Percentiles rank a stretch among this genome's conserved stretches.
Conservation (phyloP, 1,140 invertebrate species). For the Drosophila sp. region DNA sequence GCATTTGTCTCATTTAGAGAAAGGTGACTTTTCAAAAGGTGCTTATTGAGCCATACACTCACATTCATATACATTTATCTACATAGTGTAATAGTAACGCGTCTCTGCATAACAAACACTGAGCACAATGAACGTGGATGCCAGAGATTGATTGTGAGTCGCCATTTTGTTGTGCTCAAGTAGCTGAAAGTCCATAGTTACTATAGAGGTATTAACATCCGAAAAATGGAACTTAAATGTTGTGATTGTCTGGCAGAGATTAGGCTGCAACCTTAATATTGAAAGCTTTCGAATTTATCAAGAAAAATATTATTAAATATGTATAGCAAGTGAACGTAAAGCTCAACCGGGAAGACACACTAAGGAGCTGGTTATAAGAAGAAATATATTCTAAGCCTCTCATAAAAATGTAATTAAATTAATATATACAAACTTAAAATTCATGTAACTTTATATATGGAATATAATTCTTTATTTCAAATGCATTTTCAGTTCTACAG, state of each 20-base stretch:
- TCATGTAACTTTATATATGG: background rate
- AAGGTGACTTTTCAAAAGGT: conserved; percentile 67
- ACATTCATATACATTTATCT: conserved; percentile 23
- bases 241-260: conserved; percentile 25
- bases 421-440: too few relatives aligned
- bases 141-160: conserved; percentile 69
- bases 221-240: conserved; percentile 25
- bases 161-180: conserved; percentile 57
- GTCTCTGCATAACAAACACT: conserved; percentile 55
- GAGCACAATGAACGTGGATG: conserved; percentile 60
- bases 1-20: conserved; percentile 63
- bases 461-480: too few relatives aligned
- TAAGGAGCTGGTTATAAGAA: too few relatives aligned
- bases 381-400: too few relatives aligned
- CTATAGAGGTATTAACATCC: conserved; percentile 23
- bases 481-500: too few relatives aligned
- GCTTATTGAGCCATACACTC: conserved; percentile 20
- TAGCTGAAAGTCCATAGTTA: conserved; percentile 17
- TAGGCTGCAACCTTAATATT: conserved; percentile 10
- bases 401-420: too few relatives aligned
- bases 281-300: conserved; percentile 4
- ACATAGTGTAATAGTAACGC: background rate
- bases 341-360: too few relatives aligned
- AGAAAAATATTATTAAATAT: background rate
- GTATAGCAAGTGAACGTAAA: too few relatives aligned